Percentiles rank a stretch among this genome's conserved stretches.
These are phyloP conservation scores for Caenorhabditis plicata DNA, from an alignment of 2,888 invertebrate genomes.

Conservation along the genomic window DNA sequence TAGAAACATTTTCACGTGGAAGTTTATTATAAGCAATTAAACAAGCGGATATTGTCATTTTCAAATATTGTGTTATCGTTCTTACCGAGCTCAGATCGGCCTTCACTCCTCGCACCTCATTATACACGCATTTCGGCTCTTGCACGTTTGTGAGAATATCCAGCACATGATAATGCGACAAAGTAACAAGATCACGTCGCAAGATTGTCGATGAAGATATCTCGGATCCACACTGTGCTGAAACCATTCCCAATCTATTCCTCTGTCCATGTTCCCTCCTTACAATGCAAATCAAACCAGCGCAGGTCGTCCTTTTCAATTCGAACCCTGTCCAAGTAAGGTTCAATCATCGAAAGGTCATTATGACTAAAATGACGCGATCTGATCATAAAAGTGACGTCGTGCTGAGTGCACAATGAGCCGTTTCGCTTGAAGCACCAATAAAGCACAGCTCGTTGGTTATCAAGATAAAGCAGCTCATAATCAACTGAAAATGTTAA, in stretches of 20 bases:
- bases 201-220: constrained; percentile 41
- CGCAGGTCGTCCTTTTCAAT: constrained; percentile 38
- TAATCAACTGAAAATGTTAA: constrained; percentile 33
- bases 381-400: constrained; percentile 39
- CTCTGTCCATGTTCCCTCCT: constrained; percentile 1
- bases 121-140: constrained; percentile 43
- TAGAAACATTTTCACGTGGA: no score
- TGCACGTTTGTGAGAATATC: constrained; percentile 52
- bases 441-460: constrained; percentile 47
- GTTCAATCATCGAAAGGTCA: constrained; percentile 45
- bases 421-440: constrained; percentile 37
- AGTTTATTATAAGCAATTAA: no score
- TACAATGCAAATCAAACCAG: constrained; percentile 55
- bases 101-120: constrained; percentile 38
- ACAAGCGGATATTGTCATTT: no score
- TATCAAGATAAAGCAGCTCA: constrained; percentile 48
- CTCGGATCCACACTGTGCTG: constrained; percentile 47
- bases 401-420: constrained; percentile 42
- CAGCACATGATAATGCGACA: constrained; percentile 50
- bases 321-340: constrained; percentile 45
- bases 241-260: constrained; percentile 2
- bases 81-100: constrained; percentile 40
- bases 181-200: constrained; percentile 44
- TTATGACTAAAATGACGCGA: constrained; percentile 46
- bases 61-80: no score